These are phyloP conservation scores for Trochalopteron elliotii DNA, from an alignment of 2,113 vertebrate genomes.

Conservation along the genomic window DNA sequence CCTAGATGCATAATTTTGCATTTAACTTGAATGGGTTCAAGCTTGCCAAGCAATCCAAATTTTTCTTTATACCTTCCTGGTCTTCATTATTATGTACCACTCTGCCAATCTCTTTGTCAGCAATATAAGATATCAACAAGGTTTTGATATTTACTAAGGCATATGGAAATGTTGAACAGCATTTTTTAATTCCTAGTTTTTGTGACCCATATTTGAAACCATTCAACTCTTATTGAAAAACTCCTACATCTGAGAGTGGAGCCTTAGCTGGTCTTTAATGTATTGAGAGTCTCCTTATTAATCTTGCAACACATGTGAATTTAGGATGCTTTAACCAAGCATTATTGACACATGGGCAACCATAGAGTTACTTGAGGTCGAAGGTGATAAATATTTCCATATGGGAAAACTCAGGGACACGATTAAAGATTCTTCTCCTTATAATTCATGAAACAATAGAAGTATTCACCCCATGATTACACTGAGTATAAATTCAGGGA, in stretches of 20 bases:
- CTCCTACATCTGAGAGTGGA: not conserved
- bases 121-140: not conserved
- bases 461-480: not conserved
- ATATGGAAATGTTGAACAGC: constrained; percentile 24
- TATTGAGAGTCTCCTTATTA: not conserved
- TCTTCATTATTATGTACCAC: constrained; percentile 44
- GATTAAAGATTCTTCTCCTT: not conserved
- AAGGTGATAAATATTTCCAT: not conserved
- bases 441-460: not conserved
- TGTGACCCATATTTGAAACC: not conserved
- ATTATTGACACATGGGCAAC: not conserved
- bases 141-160: constrained; percentile 39
- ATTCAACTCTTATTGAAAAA: not conserved
- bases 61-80: constrained; percentile 52
- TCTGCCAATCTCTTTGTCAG: constrained; percentile 44
- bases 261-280: not conserved
- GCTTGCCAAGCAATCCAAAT: constrained; percentile 26
- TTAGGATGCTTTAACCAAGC: not conserved
- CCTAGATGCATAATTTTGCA: constrained; percentile 67
- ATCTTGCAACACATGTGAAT: not conserved
- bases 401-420: not conserved
- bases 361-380: not conserved
- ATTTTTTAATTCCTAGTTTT: not conserved
- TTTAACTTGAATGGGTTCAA: constrained; percentile 44
- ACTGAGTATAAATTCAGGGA: not conserved